Conservation (phyloP, 2,888 invertebrate species). For the Oeneis ivallda region DNA sequence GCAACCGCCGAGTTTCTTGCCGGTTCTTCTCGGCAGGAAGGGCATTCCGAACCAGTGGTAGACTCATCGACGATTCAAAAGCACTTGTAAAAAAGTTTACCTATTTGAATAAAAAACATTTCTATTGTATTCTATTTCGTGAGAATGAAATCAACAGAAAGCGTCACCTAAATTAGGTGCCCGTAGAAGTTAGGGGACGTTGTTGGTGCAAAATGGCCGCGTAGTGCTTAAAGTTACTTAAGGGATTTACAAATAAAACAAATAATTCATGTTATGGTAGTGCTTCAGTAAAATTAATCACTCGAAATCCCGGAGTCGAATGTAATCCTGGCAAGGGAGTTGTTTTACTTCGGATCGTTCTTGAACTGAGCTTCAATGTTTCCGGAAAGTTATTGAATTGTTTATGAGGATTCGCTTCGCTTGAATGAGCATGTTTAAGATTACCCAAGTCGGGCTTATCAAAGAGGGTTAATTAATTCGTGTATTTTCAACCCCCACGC, state of each 20-base stretch:
- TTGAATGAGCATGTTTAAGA: constrained; percentile 16
- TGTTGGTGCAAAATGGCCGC: too few relatives aligned
- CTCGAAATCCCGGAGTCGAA: background rate
- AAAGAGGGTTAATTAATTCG: background rate
- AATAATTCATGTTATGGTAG: constrained; percentile 5
- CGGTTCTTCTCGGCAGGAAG: too few relatives aligned
- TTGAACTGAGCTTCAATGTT: constrained; percentile 20
- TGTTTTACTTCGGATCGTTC: constrained; percentile 8
- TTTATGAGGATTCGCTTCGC: constrained; percentile 20
- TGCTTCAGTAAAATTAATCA: background rate
- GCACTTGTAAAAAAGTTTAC: too few relatives aligned
- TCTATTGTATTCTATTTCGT: too few relatives aligned
- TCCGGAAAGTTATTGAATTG: constrained; percentile 16
- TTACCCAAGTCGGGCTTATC: background rate
- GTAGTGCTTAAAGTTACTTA: too few relatives aligned
- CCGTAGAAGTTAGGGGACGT: too few relatives aligned
- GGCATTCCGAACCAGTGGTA: too few relatives aligned
- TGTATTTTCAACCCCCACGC: background rate
- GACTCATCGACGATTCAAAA: too few relatives aligned
- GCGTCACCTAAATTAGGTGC: too few relatives aligned
- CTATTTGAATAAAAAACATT: too few relatives aligned
- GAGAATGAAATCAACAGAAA: too few relatives aligned
- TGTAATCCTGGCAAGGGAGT: background rate
- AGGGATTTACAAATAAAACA: background rate
- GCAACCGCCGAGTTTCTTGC: too few relatives aligned